These are phyloP conservation scores for Rhagophthalmus giganteus DNA, from an alignment of 2,888 invertebrate species.

Conservation along the genomic window DNA sequence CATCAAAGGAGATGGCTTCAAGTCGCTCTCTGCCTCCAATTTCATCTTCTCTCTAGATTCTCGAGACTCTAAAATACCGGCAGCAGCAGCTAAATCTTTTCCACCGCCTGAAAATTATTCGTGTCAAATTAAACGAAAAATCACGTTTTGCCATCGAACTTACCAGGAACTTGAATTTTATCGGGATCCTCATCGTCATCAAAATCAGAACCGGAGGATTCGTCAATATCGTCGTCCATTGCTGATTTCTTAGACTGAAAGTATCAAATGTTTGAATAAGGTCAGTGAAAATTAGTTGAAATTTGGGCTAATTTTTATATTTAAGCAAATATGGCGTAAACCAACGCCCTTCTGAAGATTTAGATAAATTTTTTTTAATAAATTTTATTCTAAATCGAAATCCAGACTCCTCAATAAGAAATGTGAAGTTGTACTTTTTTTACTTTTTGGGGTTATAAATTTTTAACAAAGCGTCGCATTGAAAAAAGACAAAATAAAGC, in stretches of 20 bases:
- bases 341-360: slow-evolving; percentile 53
- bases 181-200: slow-evolving; percentile 90
- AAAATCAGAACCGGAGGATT: slow-evolving; percentile 70
- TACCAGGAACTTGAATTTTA: slow-evolving; percentile 88
- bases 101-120: slow-evolving; percentile 69
- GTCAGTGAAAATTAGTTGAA: too few relatives aligned
- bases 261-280: too few relatives aligned
- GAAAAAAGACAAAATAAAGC: slow-evolving; percentile 19
- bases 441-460: slow-evolving; percentile 57
- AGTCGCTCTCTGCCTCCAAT: slow-evolving; percentile 51
- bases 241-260: slow-evolving; percentile 47
- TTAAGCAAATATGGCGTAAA: slow-evolving; percentile 54
- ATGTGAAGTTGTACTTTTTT: slow-evolving; percentile 51
- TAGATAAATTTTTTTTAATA: too few relatives aligned
- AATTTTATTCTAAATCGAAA: too few relatives aligned
- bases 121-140: background rate
- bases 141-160: slow-evolving; percentile 36
- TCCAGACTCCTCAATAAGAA: too few relatives aligned
- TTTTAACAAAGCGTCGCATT: slow-evolving; percentile 49
- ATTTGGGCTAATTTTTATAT: slow-evolving; percentile 47
- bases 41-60: slow-evolving; percentile 53
- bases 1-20: slow-evolving; percentile 35
- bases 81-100: slow-evolving; percentile 82
- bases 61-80: slow-evolving; percentile 59
- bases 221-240: slow-evolving; percentile 56